Percentiles rank a stretch among this genome's conserved stretches.
These are phyloP conservation scores for Leptopilina boulardi DNA, from an alignment of 1,140 invertebrate species.

Conservation along the genomic window DNA sequence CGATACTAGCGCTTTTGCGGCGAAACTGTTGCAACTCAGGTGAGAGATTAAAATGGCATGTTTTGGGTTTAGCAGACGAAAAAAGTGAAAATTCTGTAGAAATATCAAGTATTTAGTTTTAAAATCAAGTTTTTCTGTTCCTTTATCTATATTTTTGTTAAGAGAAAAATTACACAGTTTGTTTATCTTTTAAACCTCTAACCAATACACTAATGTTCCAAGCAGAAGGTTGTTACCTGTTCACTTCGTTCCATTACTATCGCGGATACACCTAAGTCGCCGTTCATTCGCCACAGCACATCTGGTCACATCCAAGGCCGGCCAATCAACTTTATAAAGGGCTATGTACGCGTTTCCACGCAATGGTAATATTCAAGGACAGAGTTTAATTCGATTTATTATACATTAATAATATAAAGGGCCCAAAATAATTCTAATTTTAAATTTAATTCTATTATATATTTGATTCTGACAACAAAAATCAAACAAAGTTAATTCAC, in stretches of 20 bases:
- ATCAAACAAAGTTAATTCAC: slow-evolving; percentile 18
- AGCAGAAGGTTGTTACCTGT: neutral
- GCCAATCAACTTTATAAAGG: slow-evolving; percentile 55
- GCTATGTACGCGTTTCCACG: slow-evolving; percentile 45
- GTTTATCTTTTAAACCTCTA: too few species aligned
- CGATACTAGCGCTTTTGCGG: too few species aligned
- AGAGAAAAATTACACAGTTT: neutral
- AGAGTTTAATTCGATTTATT: slow-evolving; percentile 47
- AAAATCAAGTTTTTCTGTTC: too few species aligned
- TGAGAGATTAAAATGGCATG: neutral
- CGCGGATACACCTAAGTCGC: slow-evolving; percentile 2
- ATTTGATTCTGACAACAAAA: neutral
- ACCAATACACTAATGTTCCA: slow-evolving; percentile 15
- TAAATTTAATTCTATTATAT: too few species aligned
- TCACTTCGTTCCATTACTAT: slow-evolving; percentile 9
- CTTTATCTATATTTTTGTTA: too few species aligned
- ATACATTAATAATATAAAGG: too few species aligned
- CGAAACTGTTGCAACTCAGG: too few species aligned
- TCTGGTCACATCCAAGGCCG: slow-evolving; percentile 55
- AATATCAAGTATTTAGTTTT: too few species aligned
- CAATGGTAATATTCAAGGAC: slow-evolving; percentile 53
- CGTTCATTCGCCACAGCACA: slow-evolving; percentile 47
- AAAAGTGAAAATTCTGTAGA: too few species aligned
- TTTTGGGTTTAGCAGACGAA: too few species aligned
- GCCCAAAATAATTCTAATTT: too few species aligned